A percentile compares a stretch with the other conserved stretches of the same genome.
Conservation (phyloP, 2,888 invertebrate genomes). For the Holacanthella duospinosa region DNA sequence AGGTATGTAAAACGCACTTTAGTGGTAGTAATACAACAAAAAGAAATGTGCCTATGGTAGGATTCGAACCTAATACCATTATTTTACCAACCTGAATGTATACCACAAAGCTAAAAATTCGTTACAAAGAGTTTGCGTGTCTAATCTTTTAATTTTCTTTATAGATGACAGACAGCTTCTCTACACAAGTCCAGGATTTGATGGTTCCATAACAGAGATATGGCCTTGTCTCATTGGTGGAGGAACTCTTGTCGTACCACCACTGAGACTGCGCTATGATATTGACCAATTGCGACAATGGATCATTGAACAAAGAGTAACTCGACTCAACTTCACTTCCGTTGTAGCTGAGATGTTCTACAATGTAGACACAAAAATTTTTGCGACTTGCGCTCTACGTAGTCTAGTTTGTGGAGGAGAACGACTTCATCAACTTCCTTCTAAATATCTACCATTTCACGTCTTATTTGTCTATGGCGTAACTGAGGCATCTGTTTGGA, state of each 20-base stretch:
- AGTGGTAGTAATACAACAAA: too few relatives aligned
- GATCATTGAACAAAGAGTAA: neutral
- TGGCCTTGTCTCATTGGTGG: neutral
- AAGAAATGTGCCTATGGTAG: too few relatives aligned
- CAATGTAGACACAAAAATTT: neutral
- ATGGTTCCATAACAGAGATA: neutral
- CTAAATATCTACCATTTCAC: neutral
- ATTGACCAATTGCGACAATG: neutral
- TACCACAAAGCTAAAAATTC: too few relatives aligned
- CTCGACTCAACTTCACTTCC: neutral
- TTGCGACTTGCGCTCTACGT: neutral
- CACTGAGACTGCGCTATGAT: neutral
- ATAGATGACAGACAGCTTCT: neutral
- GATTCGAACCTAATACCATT: too few relatives aligned
- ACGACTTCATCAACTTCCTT: neutral
- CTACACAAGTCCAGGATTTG: conserved; percentile 1
- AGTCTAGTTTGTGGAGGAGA: neutral
- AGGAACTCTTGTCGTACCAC: neutral
- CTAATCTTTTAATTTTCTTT: too few relatives aligned
- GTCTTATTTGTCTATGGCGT: neutral
- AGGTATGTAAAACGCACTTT: too few relatives aligned
- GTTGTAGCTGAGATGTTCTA: neutral
- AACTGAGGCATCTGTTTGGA: neutral
- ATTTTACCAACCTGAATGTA: too few relatives aligned
- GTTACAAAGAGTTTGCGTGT: too few relatives aligned